Evolutionary conservation across 2,113 vertebrate species (phyloP), one percentile per base, ranked within the genome.

Genomic region (Eira barbara): DNA sequence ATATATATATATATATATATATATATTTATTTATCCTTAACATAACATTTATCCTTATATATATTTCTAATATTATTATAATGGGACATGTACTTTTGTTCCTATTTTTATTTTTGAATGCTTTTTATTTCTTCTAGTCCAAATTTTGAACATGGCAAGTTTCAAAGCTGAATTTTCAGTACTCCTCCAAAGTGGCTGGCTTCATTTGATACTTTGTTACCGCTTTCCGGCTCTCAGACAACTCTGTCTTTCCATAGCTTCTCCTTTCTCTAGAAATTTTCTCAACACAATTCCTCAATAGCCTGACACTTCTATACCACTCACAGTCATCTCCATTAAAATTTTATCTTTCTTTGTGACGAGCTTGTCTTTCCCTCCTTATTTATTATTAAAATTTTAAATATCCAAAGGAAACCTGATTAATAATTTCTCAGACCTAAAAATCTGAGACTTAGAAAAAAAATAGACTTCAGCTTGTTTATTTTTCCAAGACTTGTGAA

Each of bases 371-470:
- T 93, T 71, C 34, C 27, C 29, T 23, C 21, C 15, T 89, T 88
- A 67, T 74, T 47, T 73, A 55, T 52, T 79, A 81, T 59, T 89
- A 79, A 94, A 96, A 2, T 27, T 90, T 96, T 88, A 96, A 95
- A 82, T 74, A 97, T n/a, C 11, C 21, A 74, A 84, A 78, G 21
- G 34, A 95, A 96, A 86, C 71, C 36, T 91, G 42, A 34, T 94
- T 93, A 95, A 80, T 88, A 91, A 76, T 93, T 98, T 95, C 63
- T 95, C 17, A 83, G 7, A 91, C 65, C 39, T 87, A 71, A 94
- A 82, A 84, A 29, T 79, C 9, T 23, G 55, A 52, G 13, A 74
- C 85, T 4, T 34, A 91, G 39, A 36, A 59, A 94, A 67, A 67
- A 89, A 82, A 42, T 10, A 88, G 9, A 94, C 49, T 78, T 73